Base-by-base conservation (phyloP, 2,888 invertebrate genomes). In the Conchocele bisecta region DNA sequence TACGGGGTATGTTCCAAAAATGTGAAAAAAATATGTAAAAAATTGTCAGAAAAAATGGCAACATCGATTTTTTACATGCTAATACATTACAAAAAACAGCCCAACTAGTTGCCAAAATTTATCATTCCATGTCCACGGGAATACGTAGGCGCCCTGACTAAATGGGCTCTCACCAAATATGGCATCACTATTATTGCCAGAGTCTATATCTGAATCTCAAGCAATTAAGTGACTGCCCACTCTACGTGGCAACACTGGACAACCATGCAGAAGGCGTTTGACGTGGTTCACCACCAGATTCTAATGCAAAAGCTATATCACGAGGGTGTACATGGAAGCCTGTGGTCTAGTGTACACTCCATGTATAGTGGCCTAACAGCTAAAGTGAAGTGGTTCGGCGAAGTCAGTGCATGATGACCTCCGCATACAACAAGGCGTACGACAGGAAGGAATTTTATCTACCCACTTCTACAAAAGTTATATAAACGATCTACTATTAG, bases 211-310 rank as follows among this genome's bases (percentile, higher is more conserved):
- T n/a, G n/a, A n/a, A n/a, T n/a, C n/a, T n/a, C n/a, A n/a, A n/a
- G n/a, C n/a, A n/a, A n/a, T n/a, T n/a, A n/a, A n/a, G n/a, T n/a
- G n/a, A n/a, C n/a, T n/a, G n/a, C n/a, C 28, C 48, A 28, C 48
- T 48, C 26, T 48, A 48, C 17, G 17, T 48, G n/a, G 50, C 61
- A 4, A 39, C 61, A 2, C 31, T 51, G 15, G 54, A 60, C 22
- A 50, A n/a, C n/a, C n/a, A n/a, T 28, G 17, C 50, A 37, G 39
- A 60, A 60, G 33, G 39, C 61, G 26, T 61, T 61, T 26, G 53
- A 61, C n/a, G 53, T 61, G 4, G 61, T 61, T 13, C 20, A 17
- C 17, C 61, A 41, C n/a, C 20, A 17, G 1, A 41, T 61, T 13
- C 3, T 61, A 24, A 37, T 61, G 44, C 20, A 51, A 11, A 39